Conservation (phyloP, 2,113 vertebrate genomes). For the Lethenteron reissneri region DNA sequence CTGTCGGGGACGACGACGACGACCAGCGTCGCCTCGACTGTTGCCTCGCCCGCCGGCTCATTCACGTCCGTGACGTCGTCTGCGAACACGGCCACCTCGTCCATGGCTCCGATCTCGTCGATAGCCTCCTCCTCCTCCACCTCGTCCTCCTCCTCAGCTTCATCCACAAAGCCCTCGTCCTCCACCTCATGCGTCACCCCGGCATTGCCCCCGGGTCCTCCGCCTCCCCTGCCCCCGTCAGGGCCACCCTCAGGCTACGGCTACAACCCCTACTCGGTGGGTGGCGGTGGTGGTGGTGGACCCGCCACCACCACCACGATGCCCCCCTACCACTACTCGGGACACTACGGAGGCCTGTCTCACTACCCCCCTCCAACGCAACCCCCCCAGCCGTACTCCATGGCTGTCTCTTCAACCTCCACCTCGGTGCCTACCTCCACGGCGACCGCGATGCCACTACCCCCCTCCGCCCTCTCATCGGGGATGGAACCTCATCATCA, state of each 20-base stretch:
- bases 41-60: not conserved
- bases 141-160: not conserved
- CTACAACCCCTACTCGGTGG: too few relatives aligned
- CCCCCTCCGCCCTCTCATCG: not conserved
- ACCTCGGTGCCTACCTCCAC: not conserved
- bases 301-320: too few relatives aligned
- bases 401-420: not conserved
- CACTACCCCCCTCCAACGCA: not conserved
- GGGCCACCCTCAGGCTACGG: not conserved
- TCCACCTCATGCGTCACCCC: not conserved
- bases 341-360: too few relatives aligned
- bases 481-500: not conserved
- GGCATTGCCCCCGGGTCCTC: not conserved
- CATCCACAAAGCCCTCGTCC: constrained; percentile 3
- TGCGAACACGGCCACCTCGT: not conserved
- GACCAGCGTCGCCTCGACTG: not conserved
- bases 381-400: not conserved
- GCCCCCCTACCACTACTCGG: too few relatives aligned
- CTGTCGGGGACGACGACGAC: not conserved
- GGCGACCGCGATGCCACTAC: not conserved
- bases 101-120: not conserved
- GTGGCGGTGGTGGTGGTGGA: too few relatives aligned
- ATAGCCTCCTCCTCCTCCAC: constrained; percentile 1
- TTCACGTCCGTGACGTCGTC: too few relatives aligned
- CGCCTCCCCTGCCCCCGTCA: not conserved